Evolutionary conservation across 2,113 vertebrate species (phyloP).

Genomic region (Caranx ignobilis): DNA sequence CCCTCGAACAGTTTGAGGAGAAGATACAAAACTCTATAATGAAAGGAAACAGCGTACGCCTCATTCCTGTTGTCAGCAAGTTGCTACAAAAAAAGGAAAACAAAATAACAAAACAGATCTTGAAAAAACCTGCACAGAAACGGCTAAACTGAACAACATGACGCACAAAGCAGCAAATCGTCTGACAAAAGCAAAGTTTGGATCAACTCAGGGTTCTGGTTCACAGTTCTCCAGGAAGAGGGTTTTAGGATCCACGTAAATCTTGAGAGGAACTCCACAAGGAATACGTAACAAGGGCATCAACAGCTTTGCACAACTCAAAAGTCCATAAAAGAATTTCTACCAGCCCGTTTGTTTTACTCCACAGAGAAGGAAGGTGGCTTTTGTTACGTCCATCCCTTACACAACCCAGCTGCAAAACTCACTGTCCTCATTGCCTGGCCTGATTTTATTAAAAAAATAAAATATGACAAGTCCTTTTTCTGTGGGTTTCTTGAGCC

Average conservation of each 20-base stretch:
- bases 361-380: conserved; percentile 87
- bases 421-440: conserved; percentile 20
- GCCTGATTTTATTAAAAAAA: conserved; percentile 41
- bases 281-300: conserved; percentile 64
- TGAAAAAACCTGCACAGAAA: conserved; percentile 55
- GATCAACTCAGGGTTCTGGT: conserved; percentile 63
- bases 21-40: conserved; percentile 51
- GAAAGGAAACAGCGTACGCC: conserved; percentile 11
- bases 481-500: conserved; percentile 46
- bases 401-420: conserved; percentile 31
- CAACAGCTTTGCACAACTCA: conserved; percentile 59
- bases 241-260: conserved; percentile 70
- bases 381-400: conserved; percentile 58
- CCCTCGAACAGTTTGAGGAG: conserved; percentile 54
- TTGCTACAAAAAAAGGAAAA: conserved; percentile 56
- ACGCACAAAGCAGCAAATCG: conserved; percentile 84
- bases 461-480: conserved; percentile 37
- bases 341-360: conserved; percentile 78
- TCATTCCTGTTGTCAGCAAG: conserved; percentile 67
- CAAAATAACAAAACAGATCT: conserved; percentile 48
- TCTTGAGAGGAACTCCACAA: conserved; percentile 67
- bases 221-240: conserved; percentile 77
- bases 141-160: conserved; percentile 59
- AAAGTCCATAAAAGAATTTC: conserved; percentile 79
- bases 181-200: conserved; percentile 72